phyloP scores from a whole-genome alignment of 2,888 invertebrate species.

The Leptinotarsa haldemani region DNA sequence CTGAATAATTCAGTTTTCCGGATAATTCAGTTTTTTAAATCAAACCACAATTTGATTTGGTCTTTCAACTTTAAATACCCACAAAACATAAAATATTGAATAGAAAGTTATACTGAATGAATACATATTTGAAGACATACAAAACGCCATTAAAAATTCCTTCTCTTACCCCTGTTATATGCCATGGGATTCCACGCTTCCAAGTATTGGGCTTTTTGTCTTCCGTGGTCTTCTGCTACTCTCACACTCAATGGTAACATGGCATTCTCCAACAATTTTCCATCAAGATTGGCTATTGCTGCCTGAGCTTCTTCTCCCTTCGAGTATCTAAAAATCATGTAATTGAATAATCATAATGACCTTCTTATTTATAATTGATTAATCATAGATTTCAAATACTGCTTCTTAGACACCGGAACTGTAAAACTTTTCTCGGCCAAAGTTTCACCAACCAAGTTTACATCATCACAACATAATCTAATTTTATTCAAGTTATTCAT shows the following conservation, averaged over 20 bases:
- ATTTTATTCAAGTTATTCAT: too few species aligned
- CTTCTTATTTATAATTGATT: too few species aligned
- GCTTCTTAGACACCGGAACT: too few species aligned
- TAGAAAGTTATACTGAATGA: background rate
- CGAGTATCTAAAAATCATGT: constrained; percentile 74
- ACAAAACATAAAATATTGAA: background rate
- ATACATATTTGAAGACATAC: background rate
- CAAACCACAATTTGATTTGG: too few species aligned
- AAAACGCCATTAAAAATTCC: constrained; percentile 40
- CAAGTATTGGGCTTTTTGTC: constrained; percentile 77
- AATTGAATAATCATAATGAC: too few species aligned
- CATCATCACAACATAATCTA: too few species aligned
- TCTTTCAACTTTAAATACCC: too few species aligned
- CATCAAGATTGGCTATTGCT: constrained; percentile 87
- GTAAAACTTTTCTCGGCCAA: too few species aligned
- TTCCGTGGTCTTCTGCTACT: constrained; percentile 85
- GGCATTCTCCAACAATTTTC: constrained; percentile 85
- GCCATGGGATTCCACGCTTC: constrained; percentile 58
- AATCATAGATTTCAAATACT: too few species aligned
- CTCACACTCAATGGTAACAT: constrained; percentile 84
- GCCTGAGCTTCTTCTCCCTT: constrained; percentile 90
- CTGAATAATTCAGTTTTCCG: too few species aligned
- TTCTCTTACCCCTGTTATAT: constrained; percentile 58
- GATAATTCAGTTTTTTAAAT: too few species aligned
- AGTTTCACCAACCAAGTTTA: too few species aligned